phyloP scores from a whole-genome alignment of 2,113 vertebrate genomes.

The Pogonocichla stellata region DNA sequence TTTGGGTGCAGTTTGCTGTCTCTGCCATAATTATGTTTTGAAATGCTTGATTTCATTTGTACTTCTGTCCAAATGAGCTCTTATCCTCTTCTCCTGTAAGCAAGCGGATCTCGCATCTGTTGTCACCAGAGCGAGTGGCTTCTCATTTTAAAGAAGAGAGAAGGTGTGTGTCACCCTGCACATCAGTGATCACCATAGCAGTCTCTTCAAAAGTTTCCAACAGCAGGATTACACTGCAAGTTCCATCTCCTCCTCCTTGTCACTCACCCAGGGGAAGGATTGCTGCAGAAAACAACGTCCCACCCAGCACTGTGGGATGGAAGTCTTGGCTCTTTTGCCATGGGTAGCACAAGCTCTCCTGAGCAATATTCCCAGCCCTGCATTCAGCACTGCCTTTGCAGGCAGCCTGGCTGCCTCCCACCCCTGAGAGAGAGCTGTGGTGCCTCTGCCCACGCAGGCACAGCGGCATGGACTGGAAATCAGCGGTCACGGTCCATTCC shows the following conservation, averaged over 20 bases:
- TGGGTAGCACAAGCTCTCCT: accelerated
- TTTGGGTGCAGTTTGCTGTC: neutral
- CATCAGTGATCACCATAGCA: neutral
- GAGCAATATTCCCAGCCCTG: neutral
- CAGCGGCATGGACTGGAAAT: neutral
- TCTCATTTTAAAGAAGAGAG: neutral
- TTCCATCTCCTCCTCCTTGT: neutral
- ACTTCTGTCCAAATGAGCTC: neutral
- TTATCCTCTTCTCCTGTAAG: neutral
- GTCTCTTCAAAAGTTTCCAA: neutral
- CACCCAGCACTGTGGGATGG: neutral
- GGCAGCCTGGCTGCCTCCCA: neutral
- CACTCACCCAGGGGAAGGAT: neutral
- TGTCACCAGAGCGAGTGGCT: neutral
- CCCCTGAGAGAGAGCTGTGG: neutral
- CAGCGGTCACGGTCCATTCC: neutral
- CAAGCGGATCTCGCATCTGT: accelerated
- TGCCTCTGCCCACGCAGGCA: neutral
- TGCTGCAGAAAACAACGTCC: neutral
- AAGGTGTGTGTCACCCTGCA: neutral
- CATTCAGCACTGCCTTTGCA: neutral
- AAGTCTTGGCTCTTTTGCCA: neutral
- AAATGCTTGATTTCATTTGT: neutral
- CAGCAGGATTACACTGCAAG: neutral
- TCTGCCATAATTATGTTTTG: neutral